These are phyloP conservation scores for Styela clava DNA, from an alignment of 23 tunicate species.

Conservation along the genomic window DNA sequence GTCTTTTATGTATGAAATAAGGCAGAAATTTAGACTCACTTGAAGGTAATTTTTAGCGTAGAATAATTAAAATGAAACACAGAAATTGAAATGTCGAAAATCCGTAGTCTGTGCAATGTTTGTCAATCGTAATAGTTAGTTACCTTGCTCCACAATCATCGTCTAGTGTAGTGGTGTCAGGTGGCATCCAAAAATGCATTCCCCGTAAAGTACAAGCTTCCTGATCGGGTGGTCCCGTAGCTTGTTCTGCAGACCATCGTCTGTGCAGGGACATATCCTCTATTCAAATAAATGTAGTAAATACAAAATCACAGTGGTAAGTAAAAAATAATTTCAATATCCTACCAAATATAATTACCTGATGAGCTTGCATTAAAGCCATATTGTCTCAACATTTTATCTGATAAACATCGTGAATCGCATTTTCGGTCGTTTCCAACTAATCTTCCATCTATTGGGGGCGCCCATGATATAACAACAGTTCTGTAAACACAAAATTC, in stretches of 20 bases:
- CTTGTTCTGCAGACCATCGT: constrained; percentile 11
- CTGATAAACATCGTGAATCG: constrained; percentile 19
- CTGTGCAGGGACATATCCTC: neutral
- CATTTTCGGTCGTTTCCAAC: neutral
- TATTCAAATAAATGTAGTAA: neutral
- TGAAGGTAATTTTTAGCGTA: too few relatives aligned
- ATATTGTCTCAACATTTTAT: constrained; percentile 12
- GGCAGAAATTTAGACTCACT: too few relatives aligned
- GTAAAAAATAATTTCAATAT: too few relatives aligned
- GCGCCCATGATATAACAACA: constrained; percentile 23
- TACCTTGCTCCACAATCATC: neutral
- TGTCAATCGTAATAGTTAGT: too few relatives aligned
- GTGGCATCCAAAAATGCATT: constrained; percentile 38
- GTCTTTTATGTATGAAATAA: too few relatives aligned
- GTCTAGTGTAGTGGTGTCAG: neutral
- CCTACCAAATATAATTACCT: too few relatives aligned
- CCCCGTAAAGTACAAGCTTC: constrained; percentile 26
- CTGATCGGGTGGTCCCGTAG: constrained; percentile 38
- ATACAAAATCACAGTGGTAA: too few relatives aligned
- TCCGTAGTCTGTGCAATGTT: too few relatives aligned
- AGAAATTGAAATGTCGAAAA: too few relatives aligned
- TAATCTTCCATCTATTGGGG: constrained; percentile 25
- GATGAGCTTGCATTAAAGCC: constrained; percentile 15
- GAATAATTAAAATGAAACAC: too few relatives aligned
- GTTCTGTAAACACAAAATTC: neutral